phyloP scores from a whole-genome alignment of 2,797 vertebrate genomes.

The Gadopsis bispinosus region DNA sequence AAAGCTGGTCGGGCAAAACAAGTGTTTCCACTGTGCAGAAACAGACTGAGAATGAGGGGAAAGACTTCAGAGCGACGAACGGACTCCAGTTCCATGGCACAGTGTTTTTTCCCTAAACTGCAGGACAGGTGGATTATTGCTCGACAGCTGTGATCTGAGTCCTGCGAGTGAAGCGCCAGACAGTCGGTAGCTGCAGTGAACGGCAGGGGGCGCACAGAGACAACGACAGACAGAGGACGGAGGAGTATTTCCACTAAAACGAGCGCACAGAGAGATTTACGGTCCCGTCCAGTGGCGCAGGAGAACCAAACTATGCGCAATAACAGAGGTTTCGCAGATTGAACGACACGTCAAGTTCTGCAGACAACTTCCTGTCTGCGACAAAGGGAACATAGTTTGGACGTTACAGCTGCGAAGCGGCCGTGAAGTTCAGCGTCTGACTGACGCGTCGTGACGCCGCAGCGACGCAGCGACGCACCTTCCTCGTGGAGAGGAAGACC shows the following conservation, averaged over 20 bases:
- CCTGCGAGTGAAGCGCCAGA: neutral
- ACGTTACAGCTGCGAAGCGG: too few species aligned
- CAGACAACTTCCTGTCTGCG: too few species aligned
- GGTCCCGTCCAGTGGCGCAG: neutral
- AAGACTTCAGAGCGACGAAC: neutral
- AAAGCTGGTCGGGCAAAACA: neutral
- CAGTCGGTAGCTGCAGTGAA: neutral
- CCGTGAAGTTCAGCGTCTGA: too few species aligned
- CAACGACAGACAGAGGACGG: neutral
- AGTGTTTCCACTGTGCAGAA: neutral
- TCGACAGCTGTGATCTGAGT: neutral
- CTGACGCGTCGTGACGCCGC: too few species aligned
- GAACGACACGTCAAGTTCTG: too few species aligned
- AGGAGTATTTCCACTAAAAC: constrained; percentile 23
- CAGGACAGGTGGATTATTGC: too few species aligned
- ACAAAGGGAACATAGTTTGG: too few species aligned
- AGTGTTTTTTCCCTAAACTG: neutral
- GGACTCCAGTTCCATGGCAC: neutral
- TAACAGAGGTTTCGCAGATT: too few species aligned
- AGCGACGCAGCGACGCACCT: too few species aligned
- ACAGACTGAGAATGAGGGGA: neutral
- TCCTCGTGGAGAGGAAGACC: too few species aligned
- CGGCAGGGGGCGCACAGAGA: constrained; percentile 64
- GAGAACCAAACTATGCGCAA: too few species aligned
- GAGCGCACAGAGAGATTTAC: constrained; percentile 10